A percentile compares a stretch with the other conserved stretches of the same genome.
Conservation (phyloP, 1,140 invertebrate species). For the Ooceraea biroi region DNA sequence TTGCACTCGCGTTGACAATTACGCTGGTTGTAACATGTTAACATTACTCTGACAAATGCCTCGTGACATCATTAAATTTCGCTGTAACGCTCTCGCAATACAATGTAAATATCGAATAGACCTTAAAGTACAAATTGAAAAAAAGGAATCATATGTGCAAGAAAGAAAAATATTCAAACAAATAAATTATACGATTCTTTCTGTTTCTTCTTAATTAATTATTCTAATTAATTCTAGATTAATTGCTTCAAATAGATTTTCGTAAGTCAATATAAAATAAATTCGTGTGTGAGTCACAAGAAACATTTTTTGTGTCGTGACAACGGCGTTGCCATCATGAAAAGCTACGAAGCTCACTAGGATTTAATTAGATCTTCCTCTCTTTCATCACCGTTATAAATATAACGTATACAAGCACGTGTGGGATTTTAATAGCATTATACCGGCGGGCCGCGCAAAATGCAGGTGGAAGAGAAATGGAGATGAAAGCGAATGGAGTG, state of each 20-base stretch:
- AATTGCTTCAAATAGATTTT: neutral
- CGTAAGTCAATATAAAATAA: no score
- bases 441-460: constrained; percentile 18
- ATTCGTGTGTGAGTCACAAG: neutral
- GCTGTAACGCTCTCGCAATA: no score
- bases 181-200: no score
- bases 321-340: neutral
- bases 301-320: neutral
- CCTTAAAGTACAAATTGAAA: no score
- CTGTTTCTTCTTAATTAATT: no score
- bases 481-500: constrained; percentile 56
- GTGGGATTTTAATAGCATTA: constrained; percentile 53
- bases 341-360: neutral
- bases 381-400: constrained; percentile 32
- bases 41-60: neutral
- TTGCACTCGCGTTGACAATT: neutral
- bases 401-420: constrained; percentile 28
- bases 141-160: no score
- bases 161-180: no score
- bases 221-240: no score
- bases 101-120: neutral
- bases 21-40: neutral
- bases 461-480: constrained; percentile 47
- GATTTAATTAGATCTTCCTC: constrained; percentile 44
- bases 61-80: neutral